phyloP scores from a whole-genome alignment of 2,888 invertebrate genomes.

The Pollenia labialis region DNA sequence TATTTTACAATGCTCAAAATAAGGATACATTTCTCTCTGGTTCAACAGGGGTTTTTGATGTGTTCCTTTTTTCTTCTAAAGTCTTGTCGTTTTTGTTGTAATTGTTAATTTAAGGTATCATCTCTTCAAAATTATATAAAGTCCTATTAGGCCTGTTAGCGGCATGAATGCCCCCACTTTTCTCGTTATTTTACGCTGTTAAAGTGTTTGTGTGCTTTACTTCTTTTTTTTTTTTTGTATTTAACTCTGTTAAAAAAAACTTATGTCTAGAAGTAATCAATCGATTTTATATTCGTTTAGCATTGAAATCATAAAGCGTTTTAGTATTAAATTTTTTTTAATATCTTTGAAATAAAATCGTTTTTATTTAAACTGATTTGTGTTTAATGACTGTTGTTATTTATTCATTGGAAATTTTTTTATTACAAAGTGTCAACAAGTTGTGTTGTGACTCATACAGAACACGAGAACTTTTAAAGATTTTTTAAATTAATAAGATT shows the following conservation, averaged over 20 bases:
- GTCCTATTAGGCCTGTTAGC: not conserved
- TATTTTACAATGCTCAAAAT: conserved; percentile 9
- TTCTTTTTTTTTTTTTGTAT: conserved; percentile 4
- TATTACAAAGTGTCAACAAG: not conserved
- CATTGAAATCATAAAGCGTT: not conserved
- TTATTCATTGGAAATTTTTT: not conserved
- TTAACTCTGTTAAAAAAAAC: not conserved
- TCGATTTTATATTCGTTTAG: conserved; percentile 16
- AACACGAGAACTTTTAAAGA: not conserved
- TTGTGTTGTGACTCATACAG: not conserved
- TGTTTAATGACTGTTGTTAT: not conserved
- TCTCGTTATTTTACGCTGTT: no score
- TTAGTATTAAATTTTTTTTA: no score
- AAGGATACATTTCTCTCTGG: conserved; percentile 51
- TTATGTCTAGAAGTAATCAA: conserved; percentile 33
- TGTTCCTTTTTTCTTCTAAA: conserved; percentile 43
- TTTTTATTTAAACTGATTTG: not conserved
- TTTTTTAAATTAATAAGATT: conserved; percentile 9
- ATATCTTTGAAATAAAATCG: no score
- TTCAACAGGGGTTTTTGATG: conserved; percentile 18
- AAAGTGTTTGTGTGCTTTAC: not conserved
- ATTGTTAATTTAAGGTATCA: conserved; percentile 29
- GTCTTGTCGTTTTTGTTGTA: conserved; percentile 46
- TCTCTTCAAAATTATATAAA: conserved; percentile 50
- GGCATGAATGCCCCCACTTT: no score